phyloP scores from a whole-genome alignment of 2,113 vertebrate species.

The Lontra canadensis region DNA sequence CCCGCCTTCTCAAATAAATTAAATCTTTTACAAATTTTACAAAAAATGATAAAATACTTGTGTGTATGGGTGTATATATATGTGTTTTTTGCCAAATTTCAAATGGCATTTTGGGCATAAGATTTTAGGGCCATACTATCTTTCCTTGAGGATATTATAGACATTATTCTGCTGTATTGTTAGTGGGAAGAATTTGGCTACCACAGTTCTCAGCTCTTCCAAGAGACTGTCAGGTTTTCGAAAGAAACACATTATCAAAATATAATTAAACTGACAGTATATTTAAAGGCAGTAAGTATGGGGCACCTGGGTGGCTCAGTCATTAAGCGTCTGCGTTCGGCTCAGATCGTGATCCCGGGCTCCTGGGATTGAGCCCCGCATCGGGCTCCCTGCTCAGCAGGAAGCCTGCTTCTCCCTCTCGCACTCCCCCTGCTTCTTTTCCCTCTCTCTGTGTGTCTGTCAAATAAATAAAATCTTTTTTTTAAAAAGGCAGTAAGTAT shows the following conservation, averaged over 20 bases:
- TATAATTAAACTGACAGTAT: not conserved
- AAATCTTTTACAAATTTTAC: too few relatives aligned
- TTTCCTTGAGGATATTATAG: not conserved
- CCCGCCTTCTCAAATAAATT: too few relatives aligned
- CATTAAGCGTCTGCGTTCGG: too few relatives aligned
- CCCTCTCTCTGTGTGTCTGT: too few relatives aligned
- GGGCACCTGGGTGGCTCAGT: too few relatives aligned
- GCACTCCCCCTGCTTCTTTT: too few relatives aligned
- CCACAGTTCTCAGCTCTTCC: not conserved
- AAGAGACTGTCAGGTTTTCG: not conserved
- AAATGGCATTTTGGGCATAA: not conserved
- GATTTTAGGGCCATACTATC: not conserved
- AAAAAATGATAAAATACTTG: not conserved
- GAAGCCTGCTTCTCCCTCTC: too few relatives aligned
- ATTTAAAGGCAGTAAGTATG: not conserved
- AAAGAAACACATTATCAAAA: not conserved
- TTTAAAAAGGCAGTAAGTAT: not conserved
- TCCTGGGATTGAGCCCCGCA: too few relatives aligned
- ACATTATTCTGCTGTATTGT: not conserved
- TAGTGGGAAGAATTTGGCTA: not conserved
- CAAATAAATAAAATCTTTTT: too few relatives aligned
- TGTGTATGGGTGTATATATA: not conserved
- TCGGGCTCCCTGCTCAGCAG: too few relatives aligned
- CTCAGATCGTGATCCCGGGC: too few relatives aligned
- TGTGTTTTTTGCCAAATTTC: not conserved